Evolutionary conservation across 35 echinoderm and acorn worm species (phyloP), one percentile per base, ranked within the genome.

Genomic region (Apostichopus californicus): DNA sequence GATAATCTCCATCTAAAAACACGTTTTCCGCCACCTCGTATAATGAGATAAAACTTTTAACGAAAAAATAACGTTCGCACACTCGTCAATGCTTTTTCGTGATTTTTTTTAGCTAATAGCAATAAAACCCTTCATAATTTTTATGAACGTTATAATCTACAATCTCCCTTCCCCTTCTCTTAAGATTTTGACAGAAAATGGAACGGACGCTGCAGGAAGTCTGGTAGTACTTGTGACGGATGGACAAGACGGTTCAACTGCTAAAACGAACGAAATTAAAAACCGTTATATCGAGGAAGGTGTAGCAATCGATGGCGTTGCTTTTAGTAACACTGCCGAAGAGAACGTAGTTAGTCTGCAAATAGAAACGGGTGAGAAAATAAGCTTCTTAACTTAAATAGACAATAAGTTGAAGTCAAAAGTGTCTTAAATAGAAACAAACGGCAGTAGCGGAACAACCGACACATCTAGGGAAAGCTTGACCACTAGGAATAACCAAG

Each of bases 311-410:
- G 80, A 83, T 21, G 80, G 5, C 5, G 80, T 83, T 7, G 80
- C 80, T 5, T 83, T 83, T 21, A 83, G 80, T 83, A 83, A 83
- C 53, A 83, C 80, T 7, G 80, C 80, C 4, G 80, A 83, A 55
- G 34, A 20, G 13, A 83, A 83, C 21, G 3, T 83, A 8, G 21
- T 83, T 21, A 56, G 9, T 56, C 53, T 83, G 7, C 80, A 83
- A 56, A 54, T 56, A 21, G 80, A 52, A 12, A 83, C 80, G 17
- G 80, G 80, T 83, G 56, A 20, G 71, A 46, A 46, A 46, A 46
- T 46, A 46, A 46, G 0, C 34, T 46, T 46, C 34, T 46, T 46
- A 46, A 46, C 34, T 46, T 46, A 46, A 46, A 46, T 3, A 46
- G 34, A 46, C 34, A 46, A 46, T n/a, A n/a, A n/a, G n/a, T n/a